These are phyloP conservation scores for Clavelina lepadiformis DNA, from an alignment of 23 tunicate species.

Conservation along the genomic window DNA sequence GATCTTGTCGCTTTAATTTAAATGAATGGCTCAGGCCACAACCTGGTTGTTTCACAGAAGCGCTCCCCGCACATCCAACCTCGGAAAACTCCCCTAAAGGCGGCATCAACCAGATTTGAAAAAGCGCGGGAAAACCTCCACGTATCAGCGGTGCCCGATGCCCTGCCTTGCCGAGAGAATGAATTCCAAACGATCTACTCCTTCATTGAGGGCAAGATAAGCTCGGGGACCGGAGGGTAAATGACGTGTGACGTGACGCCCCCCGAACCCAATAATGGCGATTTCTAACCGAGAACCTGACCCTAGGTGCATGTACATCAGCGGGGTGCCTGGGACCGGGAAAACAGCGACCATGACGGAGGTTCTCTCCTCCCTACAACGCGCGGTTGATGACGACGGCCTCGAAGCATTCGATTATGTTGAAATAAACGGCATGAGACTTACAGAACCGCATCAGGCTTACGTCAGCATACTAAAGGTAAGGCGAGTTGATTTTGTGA, in stretches of 20 bases:
- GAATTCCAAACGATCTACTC: conserved; percentile 76
- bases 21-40: not conserved
- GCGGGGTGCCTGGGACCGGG: conserved; percentile 98
- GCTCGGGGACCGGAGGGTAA: conserved; percentile 86
- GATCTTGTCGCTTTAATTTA: not conserved
- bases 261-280: not conserved
- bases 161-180: conserved; percentile 90
- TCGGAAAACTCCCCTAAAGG: conserved; percentile 33
- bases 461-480: conserved; percentile 69
- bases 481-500: not conserved
- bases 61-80: conserved; percentile 48
- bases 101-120: conserved; percentile 32
- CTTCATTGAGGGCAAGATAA: conserved; percentile 81
- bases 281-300: not conserved
- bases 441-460: conserved; percentile 92
- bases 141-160: conserved; percentile 89
- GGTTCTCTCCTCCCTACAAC: conserved; percentile 53
- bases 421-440: conserved; percentile 94
- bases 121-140: conserved; percentile 66
- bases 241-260: not conserved
- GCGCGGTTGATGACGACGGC: conserved; percentile 44
- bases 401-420: conserved; percentile 64
- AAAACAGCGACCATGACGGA: conserved; percentile 98
- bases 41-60: conserved; percentile 12
- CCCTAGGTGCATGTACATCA: conserved; percentile 73